Evolutionary conservation across 30 jellyfish, hydroid and myxozoan species (phyloP).

Genomic region (Pseudorhiza aurosa): DNA sequence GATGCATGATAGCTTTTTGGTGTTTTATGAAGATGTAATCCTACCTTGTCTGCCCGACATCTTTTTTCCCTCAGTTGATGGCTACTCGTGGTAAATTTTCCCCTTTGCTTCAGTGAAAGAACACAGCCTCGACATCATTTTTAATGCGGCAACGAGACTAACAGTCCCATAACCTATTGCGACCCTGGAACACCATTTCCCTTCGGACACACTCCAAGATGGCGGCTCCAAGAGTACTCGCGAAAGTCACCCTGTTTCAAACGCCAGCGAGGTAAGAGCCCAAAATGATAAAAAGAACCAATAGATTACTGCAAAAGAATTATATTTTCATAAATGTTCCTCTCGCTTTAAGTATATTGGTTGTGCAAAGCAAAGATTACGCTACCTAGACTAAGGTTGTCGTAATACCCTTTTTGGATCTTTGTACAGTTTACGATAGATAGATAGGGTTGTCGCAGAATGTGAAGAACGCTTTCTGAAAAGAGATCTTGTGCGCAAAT

Average conservation of each 20-base stretch:
- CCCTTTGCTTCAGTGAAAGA: too few relatives aligned
- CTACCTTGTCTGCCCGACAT: slow-evolving; percentile 32
- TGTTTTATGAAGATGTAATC: not conserved
- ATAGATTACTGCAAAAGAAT: too few relatives aligned
- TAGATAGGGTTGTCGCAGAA: too few relatives aligned
- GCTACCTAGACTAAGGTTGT: too few relatives aligned
- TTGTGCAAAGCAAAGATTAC: too few relatives aligned
- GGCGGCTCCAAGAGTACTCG: slow-evolving; percentile 70
- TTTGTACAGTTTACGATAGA: too few relatives aligned
- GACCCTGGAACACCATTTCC: not conserved
- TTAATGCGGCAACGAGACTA: not conserved
- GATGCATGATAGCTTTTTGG: not conserved
- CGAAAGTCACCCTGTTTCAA: slow-evolving; percentile 44
- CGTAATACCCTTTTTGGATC: too few relatives aligned
- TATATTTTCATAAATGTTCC: too few relatives aligned
- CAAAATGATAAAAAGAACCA: too few relatives aligned
- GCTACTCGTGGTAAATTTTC: not conserved
- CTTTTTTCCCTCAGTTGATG: not conserved
- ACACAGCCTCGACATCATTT: not conserved
- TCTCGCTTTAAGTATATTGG: too few relatives aligned
- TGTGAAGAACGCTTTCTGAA: not conserved
- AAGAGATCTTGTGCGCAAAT: too few relatives aligned
- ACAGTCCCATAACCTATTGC: not conserved
- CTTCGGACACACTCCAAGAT: slow-evolving; percentile 15
- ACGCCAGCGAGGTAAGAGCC: slow-evolving; percentile 64